These are phyloP conservation scores for Cynoglossus semilaevis DNA, from an alignment of 2,113 vertebrate genomes.

Conservation along the genomic window DNA sequence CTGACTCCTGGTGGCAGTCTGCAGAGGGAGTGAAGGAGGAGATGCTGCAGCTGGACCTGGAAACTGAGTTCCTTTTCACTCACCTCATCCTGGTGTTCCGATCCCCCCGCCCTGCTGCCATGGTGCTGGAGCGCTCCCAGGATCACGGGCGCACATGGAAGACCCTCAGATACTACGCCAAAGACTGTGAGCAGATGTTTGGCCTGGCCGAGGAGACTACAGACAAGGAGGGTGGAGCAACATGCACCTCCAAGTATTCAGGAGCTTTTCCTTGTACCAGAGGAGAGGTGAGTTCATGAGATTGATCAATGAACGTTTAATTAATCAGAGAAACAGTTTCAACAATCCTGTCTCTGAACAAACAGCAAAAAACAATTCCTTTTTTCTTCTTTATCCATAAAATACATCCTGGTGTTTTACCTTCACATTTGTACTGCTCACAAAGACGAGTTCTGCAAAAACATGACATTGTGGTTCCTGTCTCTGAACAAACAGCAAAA, in stretches of 20 bases:
- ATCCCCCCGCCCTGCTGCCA: constrained; percentile 87
- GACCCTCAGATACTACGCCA: constrained; percentile 85
- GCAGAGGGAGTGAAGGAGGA: constrained; percentile 76
- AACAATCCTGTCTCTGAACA: too few species aligned
- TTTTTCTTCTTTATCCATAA: too few species aligned
- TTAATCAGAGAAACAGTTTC: too few species aligned
- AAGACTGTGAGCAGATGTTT: constrained; percentile 84
- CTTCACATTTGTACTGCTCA: too few species aligned
- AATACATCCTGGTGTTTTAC: too few species aligned
- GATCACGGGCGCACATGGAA: constrained; percentile 87
- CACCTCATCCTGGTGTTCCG: constrained; percentile 94
- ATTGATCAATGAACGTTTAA: not conserved
- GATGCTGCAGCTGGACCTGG: constrained; percentile 87
- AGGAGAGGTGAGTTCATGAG: constrained; percentile 58
- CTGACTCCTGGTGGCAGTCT: constrained; percentile 95
- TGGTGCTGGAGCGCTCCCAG: constrained; percentile 91
- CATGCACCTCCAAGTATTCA: constrained; percentile 66
- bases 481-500: too few species aligned
- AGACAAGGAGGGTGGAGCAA: constrained; percentile 15
- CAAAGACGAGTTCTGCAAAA: too few species aligned
- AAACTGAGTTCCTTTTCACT: constrained; percentile 90
- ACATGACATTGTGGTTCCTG: too few species aligned
- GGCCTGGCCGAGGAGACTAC: constrained; percentile 79
- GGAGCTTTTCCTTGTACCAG: constrained; percentile 60
- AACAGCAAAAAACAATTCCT: too few species aligned